Percentiles rank a stretch among this genome's conserved stretches.
These are phyloP conservation scores for Copsychus sechellarum DNA, from an alignment of 2,113 vertebrate genomes.

Conservation along the genomic window DNA sequence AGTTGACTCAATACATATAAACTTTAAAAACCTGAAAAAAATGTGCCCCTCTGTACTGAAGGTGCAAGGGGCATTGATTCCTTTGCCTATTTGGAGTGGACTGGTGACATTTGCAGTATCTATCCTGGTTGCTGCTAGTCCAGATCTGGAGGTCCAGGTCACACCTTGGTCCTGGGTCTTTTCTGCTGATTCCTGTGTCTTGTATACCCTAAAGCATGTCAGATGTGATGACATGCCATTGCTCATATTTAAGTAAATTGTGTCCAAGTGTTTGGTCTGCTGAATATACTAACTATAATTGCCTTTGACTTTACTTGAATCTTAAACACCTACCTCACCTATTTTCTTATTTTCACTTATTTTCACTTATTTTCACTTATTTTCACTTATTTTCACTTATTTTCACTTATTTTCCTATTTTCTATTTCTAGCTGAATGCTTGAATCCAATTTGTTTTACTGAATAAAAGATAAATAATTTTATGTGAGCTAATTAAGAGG, in stretches of 20 bases:
- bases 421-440: neutral
- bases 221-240: neutral
- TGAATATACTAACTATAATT: neutral
- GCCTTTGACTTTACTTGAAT: neutral
- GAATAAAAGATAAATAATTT: neutral
- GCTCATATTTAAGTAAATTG: neutral
- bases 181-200: neutral
- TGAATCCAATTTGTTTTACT: neutral
- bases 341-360: too few species aligned
- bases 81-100: neutral
- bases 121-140: neutral
- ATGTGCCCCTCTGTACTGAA: neutral
- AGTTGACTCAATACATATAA: accelerated
- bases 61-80: neutral
- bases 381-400: too few species aligned
- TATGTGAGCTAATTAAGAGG: neutral
- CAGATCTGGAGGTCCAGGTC: neutral
- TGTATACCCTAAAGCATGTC: neutral
- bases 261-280: neutral
- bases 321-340: neutral
- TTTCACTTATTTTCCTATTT: too few species aligned
- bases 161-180: neutral
- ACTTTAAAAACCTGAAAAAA: neutral
- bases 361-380: too few species aligned
- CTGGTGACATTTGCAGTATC: neutral